A percentile compares a stretch with the other conserved stretches of the same genome.
phyloP scores from a whole-genome alignment of 2,113 vertebrate species.

The Misgurnus anguillicaudatus region DNA sequence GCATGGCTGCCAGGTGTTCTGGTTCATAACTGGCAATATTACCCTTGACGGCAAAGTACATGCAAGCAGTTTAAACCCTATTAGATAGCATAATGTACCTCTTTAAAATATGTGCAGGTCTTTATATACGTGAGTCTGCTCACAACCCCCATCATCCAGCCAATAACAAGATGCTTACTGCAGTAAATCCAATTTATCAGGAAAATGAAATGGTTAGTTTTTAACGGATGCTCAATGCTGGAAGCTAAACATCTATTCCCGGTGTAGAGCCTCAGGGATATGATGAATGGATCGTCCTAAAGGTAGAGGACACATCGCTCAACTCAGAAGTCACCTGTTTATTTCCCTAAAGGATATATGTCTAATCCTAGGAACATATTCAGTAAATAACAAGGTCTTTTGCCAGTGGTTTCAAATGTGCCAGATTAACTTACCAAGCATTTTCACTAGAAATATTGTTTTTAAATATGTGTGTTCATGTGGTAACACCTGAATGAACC shows the following conservation, averaged over 20 bases:
- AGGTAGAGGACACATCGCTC: conserved; percentile 70
- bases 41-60: background rate
- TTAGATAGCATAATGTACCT: background rate
- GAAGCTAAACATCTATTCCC: conserved; percentile 47
- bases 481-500: too few relatives aligned
- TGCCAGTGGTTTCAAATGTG: conserved; percentile 42
- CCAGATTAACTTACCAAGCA: conserved; percentile 1
- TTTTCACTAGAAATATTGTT: conserved; percentile 32
- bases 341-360: conserved; percentile 72
- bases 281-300: conserved; percentile 78
- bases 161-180: background rate
- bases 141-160: background rate
- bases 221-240: conserved; percentile 59
- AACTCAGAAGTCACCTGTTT: conserved; percentile 64
- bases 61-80: background rate
- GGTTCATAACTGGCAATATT: background rate
- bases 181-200: conserved; percentile 6
- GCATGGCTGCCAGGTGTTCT: background rate
- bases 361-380: conserved; percentile 58
- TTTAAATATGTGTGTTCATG: too few relatives aligned
- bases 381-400: conserved; percentile 60
- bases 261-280: conserved; percentile 67
- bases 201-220: conserved; percentile 20
- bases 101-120: background rate
- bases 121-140: background rate